Percentiles rank a stretch among this genome's conserved stretches.
phyloP scores from a whole-genome alignment of 1,140 invertebrate species.

The Calycopis cecrops region DNA sequence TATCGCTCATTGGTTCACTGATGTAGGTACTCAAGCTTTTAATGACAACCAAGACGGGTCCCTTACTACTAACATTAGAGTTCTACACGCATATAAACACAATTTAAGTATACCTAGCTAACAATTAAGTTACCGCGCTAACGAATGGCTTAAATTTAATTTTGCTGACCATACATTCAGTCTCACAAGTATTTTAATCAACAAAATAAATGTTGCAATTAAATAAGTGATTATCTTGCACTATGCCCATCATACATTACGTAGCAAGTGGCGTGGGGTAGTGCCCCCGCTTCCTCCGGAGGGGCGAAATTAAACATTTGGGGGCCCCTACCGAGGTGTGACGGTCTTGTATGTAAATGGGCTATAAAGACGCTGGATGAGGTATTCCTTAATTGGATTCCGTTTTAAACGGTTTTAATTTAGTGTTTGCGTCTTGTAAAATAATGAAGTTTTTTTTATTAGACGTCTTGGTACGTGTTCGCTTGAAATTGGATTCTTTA shows the following conservation, averaged over 20 bases:
- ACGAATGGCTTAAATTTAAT: conserved; percentile 2
- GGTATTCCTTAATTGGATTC: conserved; percentile 14
- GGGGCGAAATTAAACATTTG: conserved; percentile 66
- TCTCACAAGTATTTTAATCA: conserved; percentile 65
- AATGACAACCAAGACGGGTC: too few species aligned
- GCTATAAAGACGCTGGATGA: conserved; percentile 30
- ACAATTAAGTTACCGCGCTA: too few species aligned
- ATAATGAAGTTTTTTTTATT: too few species aligned
- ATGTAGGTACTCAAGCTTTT: too few species aligned
- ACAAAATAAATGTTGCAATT: conserved; percentile 72
- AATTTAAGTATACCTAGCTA: background rate
- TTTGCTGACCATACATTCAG: conserved; percentile 36
- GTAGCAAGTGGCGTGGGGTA: conserved; percentile 41
- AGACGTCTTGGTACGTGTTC: too few species aligned
- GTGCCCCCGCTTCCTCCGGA: conserved; percentile 23
- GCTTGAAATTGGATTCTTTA: too few species aligned
- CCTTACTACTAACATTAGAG: too few species aligned
- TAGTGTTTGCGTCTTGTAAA: too few species aligned
- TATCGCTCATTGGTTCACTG: too few species aligned
- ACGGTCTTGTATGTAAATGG: conserved; percentile 31
- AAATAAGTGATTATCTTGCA: conserved; percentile 70
- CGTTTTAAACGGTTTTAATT: too few species aligned
- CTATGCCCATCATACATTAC: conserved; percentile 67
- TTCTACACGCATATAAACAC: too few species aligned
- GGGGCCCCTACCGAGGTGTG: conserved; percentile 42